Evolutionary conservation across 1,140 invertebrate genomes (phyloP).

Genomic region (Carposina sasakii): DNA sequence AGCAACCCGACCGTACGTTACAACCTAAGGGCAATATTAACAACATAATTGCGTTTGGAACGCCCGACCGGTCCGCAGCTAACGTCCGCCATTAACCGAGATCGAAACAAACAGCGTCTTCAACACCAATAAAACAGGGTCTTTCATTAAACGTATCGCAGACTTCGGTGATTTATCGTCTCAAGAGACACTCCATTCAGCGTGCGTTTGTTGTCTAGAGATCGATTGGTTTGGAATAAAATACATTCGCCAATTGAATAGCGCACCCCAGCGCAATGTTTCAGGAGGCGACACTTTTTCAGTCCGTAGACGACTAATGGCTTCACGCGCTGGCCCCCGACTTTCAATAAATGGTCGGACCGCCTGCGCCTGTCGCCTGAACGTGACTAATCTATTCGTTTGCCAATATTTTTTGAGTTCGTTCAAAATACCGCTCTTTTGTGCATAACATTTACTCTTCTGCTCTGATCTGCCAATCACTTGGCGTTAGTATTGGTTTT

Average conservation of each 20-base stretch:
- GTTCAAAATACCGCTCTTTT: no score
- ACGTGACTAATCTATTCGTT: slow-evolving; percentile 35
- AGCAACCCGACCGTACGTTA: no score
- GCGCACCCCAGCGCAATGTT: slow-evolving; percentile 58
- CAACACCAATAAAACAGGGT: slow-evolving; percentile 32
- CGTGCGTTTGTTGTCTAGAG: slow-evolving; percentile 63
- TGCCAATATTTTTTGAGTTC: not conserved
- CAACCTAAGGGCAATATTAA: no score
- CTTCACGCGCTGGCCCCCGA: slow-evolving; percentile 54
- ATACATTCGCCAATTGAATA: slow-evolving; percentile 68
- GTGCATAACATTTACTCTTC: no score
- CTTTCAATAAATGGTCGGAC: slow-evolving; percentile 62
- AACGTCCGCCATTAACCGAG: not conserved
- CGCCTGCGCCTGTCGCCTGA: slow-evolving; percentile 29
- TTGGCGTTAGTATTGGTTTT: no score
- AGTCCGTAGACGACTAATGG: slow-evolving; percentile 58
- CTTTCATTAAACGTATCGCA: slow-evolving; percentile 61
- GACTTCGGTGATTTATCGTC: slow-evolving; percentile 59
- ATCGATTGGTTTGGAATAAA: slow-evolving; percentile 68
- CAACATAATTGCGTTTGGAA: no score
- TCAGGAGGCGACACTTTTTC: slow-evolving; percentile 67
- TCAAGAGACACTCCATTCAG: slow-evolving; percentile 56
- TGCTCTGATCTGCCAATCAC: no score
- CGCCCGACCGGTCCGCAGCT: not conserved
- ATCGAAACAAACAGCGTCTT: slow-evolving; percentile 9